Conservation (phyloP, 2,888 invertebrate genomes). For the Acanthacorydalis orientalis region DNA sequence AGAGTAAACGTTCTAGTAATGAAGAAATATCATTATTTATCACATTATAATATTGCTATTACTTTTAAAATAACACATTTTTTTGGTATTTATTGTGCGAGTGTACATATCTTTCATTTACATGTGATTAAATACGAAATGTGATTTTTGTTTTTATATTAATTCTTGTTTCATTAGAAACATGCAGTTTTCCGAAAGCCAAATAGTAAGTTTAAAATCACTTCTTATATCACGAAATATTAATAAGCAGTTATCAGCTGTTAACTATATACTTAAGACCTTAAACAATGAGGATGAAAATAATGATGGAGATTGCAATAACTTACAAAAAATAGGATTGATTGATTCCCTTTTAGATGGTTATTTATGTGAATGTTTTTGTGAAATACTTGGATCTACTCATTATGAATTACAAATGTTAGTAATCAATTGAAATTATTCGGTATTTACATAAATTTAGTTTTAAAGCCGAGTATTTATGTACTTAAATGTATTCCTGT, state of each 20-base stretch:
- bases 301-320: not conserved
- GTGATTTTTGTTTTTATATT: no score
- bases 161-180: no score
- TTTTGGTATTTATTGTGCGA: no score
- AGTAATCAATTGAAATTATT: not conserved
- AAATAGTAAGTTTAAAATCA: not conserved
- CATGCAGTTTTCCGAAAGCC: not conserved
- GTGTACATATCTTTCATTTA: no score
- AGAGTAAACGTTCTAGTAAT: no score
- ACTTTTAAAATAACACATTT: no score
- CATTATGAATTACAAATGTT: not conserved
- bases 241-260: not conserved
- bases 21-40: no score
- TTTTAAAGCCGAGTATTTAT: no score
- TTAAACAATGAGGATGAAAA: not conserved
- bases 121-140: no score
- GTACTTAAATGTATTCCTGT: not conserved
- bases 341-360: not conserved
- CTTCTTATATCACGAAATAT: not conserved
- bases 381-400: not conserved
- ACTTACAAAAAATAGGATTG: not conserved
- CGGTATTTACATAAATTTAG: no score
- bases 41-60: no score
- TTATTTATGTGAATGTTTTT: not conserved
- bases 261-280: not conserved